A percentile compares a stretch with the other conserved stretches of the same genome.
These are phyloP conservation scores for Drosophila emarginata DNA, from an alignment of 2,888 invertebrate genomes.

Conservation along the genomic window DNA sequence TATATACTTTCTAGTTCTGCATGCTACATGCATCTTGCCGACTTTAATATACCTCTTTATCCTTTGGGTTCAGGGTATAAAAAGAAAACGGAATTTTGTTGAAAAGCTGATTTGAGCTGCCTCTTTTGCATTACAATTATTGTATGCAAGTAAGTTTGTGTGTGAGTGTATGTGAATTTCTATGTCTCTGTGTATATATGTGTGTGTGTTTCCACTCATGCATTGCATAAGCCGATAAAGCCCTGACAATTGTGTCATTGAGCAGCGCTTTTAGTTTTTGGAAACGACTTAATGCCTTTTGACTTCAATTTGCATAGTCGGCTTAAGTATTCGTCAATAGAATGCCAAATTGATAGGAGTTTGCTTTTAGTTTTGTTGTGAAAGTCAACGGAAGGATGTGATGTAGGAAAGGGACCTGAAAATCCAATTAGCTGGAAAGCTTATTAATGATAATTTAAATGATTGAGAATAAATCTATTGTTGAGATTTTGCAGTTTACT, in stretches of 20 bases:
- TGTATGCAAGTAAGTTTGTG: neutral
- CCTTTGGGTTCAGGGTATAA: too few relatives aligned
- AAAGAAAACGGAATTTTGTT: slow-evolving; percentile 1
- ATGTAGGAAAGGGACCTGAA: slow-evolving; percentile 7
- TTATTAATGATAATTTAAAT: neutral
- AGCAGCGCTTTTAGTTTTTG: slow-evolving; percentile 48
- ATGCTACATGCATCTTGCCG: neutral
- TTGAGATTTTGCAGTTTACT: neutral
- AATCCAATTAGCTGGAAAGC: slow-evolving; percentile 14
- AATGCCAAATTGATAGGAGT: slow-evolving; percentile 56
- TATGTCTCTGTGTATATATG: neutral
- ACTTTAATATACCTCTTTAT: too few relatives aligned
- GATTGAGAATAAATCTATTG: slow-evolving; percentile 20
- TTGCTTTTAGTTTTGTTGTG: slow-evolving; percentile 22
- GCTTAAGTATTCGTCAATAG: slow-evolving; percentile 53
- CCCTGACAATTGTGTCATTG: slow-evolving; percentile 65
- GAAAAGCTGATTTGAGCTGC: slow-evolving; percentile 21
- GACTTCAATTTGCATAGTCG: slow-evolving; percentile 65
- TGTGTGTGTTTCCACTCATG: slow-evolving; percentile 55
- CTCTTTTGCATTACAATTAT: slow-evolving; percentile 21
- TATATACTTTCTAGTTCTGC: neutral
- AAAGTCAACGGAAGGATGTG: neutral
- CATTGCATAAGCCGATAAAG: slow-evolving; percentile 69
- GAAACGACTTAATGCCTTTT: slow-evolving; percentile 67
- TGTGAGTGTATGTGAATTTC: neutral